Evolutionary conservation across 2,797 vertebrate genomes (phyloP), one percentile per base, ranked within the genome.

Genomic region (Phalanger gymnotis): DNA sequence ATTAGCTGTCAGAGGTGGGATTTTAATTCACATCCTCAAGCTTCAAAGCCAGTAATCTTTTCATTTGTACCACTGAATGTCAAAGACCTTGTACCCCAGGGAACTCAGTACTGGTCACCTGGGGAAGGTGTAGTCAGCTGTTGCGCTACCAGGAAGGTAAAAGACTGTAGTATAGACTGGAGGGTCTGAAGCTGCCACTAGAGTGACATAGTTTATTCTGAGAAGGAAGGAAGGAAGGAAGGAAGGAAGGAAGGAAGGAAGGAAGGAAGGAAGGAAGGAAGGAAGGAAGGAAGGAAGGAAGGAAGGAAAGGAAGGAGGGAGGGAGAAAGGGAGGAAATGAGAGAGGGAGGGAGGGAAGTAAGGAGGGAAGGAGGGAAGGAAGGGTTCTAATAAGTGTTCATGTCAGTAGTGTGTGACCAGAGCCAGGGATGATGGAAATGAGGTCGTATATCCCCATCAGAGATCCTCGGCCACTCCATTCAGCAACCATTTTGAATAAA

Each of bases 401-500:
- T 34, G 13, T 66, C 58, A 66, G 4, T 14, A 34, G 58, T n/a
- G 31, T 66, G 34, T 22, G 66, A 90, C 58, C 56, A 89, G 40
- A 93, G 55, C 13, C 34, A 92, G 73, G 0, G 0, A 92, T 90
- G 28, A 90, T 3, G 25, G 28, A 5, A 61, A 0, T 90, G 27
- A 81, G 57, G 53, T 9, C 55, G 94, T 52, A n/a, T 1, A 2
- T 9, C 51, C 53, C 66, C 11, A 28, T 27, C 47, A 92, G n/a
- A 92, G 52, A 94, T 40, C 61, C 90, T 56, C 3, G 13, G 19
- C 9, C 57, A 22, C 28, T 7, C 14, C 34, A 53, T 94, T 11
- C 40, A 55, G 93, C 91, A 91, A 91, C 13, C 53, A 10, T 2
- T 95, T 56, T 96, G 31, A 96, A 66, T 90, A 92, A 91, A 94